Conservation (phyloP, 2,888 invertebrate genomes). For the Agriotes lineatus region DNA sequence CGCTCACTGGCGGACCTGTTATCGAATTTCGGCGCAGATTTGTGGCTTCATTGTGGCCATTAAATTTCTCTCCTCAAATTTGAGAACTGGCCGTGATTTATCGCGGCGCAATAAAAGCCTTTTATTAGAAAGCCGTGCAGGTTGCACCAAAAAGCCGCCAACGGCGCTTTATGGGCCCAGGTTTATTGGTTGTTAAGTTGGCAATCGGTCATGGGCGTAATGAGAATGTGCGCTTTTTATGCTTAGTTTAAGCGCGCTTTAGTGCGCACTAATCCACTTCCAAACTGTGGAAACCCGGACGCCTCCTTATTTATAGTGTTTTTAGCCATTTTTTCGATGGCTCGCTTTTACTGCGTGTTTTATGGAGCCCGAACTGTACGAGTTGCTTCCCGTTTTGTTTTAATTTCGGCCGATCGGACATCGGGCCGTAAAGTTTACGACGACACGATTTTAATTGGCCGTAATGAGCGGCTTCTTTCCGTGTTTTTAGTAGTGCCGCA, state of each 20-base stretch:
- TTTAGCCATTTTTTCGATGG: conserved; percentile 12
- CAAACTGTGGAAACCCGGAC: background rate
- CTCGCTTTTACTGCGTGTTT: conserved; percentile 2
- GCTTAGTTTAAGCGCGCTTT: conserved; percentile 7
- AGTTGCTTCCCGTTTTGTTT: conserved; percentile 21
- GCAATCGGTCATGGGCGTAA: conserved; percentile 16
- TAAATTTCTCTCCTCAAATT: conserved; percentile 3
- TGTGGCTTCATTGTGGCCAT: background rate
- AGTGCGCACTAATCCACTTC: background rate
- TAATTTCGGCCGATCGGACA: conserved; percentile 8
- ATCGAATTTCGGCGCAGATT: background rate
- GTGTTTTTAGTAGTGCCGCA: no score
- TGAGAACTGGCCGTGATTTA: background rate
- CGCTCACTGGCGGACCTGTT: background rate
- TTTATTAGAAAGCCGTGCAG: background rate
- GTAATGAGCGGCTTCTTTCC: background rate
- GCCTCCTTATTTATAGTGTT: conserved; percentile 8
- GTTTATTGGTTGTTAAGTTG: conserved; percentile 25
- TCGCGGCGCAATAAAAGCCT: background rate
- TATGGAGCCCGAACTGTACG: background rate
- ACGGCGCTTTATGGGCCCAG: background rate
- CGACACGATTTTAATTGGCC: conserved; percentile 7
- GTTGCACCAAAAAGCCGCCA: background rate
- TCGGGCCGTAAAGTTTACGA: conserved; percentile 9
- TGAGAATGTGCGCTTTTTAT: conserved; percentile 7